Percentiles rank a stretch among this genome's conserved stretches.
Conservation (phyloP, 53 echinoderm and acorn worm genomes). For the Arbacia lixula region DNA sequence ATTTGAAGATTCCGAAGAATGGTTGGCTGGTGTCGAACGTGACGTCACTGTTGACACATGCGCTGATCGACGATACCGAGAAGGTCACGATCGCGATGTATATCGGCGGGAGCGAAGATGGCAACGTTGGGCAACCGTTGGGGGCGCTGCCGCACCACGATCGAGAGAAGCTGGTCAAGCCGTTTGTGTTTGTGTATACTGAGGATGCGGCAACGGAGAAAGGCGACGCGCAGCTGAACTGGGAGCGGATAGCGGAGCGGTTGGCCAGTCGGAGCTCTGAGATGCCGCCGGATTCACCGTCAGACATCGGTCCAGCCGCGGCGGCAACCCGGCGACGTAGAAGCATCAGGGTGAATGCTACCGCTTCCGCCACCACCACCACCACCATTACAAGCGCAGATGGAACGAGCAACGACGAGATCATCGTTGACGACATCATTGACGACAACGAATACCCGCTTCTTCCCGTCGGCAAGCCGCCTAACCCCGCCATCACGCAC, state of each 20-base stretch:
- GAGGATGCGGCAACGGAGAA: conserved; percentile 44
- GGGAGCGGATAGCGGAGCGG: conserved; percentile 40
- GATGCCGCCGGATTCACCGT: not conserved
- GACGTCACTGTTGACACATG: conserved; percentile 37
- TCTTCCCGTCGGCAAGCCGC: conserved; percentile 59
- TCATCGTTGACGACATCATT: conserved; percentile 4
- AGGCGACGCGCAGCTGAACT: conserved; percentile 41
- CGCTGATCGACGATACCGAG: conserved; percentile 9
- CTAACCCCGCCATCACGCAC: conserved; percentile 21
- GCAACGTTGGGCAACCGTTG: not conserved
- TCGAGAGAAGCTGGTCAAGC: conserved; percentile 67
- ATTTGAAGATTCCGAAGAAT: conserved; percentile 35
- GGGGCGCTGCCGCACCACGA: not conserved
- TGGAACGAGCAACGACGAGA: not conserved
- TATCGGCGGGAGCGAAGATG: conserved; percentile 21
- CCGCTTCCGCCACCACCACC: not conserved
- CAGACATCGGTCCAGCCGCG: not conserved
- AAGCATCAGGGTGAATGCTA: not conserved
- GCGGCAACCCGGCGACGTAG: not conserved
- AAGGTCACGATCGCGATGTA: conserved; percentile 57
- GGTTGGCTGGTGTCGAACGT: conserved; percentile 47
- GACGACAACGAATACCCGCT: conserved; percentile 46
- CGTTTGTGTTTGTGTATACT: conserved; percentile 72
- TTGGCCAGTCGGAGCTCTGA: conserved; percentile 6
- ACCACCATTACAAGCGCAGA: not conserved